Evolutionary conservation across 2,797 vertebrate genomes (phyloP), one percentile per base, ranked within the genome.

Genomic region (Synanceia verrucosa): DNA sequence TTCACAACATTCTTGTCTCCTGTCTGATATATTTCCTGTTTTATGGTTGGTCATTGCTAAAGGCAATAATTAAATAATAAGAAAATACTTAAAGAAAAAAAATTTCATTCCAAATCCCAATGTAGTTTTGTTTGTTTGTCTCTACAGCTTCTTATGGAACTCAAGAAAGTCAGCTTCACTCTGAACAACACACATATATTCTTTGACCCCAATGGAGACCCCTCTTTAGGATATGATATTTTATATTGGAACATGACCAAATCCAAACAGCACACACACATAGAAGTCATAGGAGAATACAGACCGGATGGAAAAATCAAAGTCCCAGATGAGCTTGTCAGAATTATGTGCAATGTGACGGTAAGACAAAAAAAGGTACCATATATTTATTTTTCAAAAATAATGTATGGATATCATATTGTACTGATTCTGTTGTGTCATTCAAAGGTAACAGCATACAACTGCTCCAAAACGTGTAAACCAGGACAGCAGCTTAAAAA

Each of bases 211-310:
- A 61, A 74, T 7, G 89, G 91, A 63, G 84, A 91, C 55, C 86
- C 87, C 39, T 60, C 6, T 26, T 24, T 88, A 33, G 90, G 84
- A 44, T 90, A 91, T 29, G 86, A 92, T 10, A 78, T 92, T 5
- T 1, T 91, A 2, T 37, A 76, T 1, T 91, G 91, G 91, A 55
- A 80, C 47, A 67, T n/a, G 24, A 14, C 55, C 19, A 5, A 9
- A 2, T 39, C 55, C 21, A 51, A 23, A 0, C 2, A 26, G 5
- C 0, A 0, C 0, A 4, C 3, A 26, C 0, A 3, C 1, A 66
- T 87, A 9, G 0, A 31, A 64, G 51, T 18, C 11, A 81, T 91
- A 6, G 89, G 90, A 47, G 73, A 70, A 43, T 93, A 89, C 47
- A 47, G 13, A 46, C 77, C 81, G 7, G 1, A 50, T 6, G 16